Conservation (phyloP, 1,140 invertebrate genomes). For the Heliconius nattereri region DNA sequence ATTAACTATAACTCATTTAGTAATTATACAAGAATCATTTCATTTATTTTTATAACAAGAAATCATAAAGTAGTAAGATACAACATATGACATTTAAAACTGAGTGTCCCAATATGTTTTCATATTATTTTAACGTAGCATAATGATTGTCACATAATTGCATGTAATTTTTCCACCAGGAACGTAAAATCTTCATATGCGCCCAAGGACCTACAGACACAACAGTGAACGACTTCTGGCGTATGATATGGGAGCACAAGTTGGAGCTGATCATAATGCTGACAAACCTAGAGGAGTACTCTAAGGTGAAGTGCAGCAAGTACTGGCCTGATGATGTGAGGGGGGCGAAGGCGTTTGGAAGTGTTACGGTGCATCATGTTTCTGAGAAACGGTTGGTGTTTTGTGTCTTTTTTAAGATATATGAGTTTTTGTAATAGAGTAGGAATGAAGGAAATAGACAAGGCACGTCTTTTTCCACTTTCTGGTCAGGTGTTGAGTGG, state of each 20-base stretch:
- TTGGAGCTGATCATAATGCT: conserved; percentile 96
- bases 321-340: conserved; percentile 95
- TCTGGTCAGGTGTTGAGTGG: no score
- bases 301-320: conserved; percentile 95
- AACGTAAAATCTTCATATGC: conserved; percentile 96
- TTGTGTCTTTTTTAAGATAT: background rate
- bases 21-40: no score
- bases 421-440: no score
- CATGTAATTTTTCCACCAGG: conserved; percentile 59
- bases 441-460: no score
- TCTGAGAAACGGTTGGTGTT: conserved; percentile 84
- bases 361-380: conserved; percentile 89
- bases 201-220: conserved; percentile 96
- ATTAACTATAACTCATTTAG: no score
- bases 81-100: no score
- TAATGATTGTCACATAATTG: no score
- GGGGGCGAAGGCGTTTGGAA: conserved; percentile 88
- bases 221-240: conserved; percentile 97
- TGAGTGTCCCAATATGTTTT: no score
- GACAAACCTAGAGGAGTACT: conserved; percentile 96
- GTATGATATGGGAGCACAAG: conserved; percentile 98
- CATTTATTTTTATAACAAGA: no score
- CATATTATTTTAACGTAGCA: no score
- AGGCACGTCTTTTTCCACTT: no score
- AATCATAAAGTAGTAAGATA: no score